Base-by-base conservation (phyloP, 2,888 invertebrate genomes). In the Calephelis perditalis region DNA sequence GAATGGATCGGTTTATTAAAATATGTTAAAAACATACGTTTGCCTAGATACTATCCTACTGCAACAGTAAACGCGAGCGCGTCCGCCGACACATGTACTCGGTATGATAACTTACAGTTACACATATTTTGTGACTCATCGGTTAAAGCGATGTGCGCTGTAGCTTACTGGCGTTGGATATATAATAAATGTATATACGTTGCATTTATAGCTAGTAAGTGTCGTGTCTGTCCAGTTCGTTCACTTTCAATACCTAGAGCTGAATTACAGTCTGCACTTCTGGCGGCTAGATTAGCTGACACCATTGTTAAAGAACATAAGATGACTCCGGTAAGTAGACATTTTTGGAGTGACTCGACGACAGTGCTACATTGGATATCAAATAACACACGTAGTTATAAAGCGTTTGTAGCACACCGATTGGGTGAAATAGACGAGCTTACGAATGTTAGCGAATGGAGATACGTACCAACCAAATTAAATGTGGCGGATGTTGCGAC, bases 51-150 rank as follows among this genome's bases (percentile, higher is more conserved):
- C 9, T 49, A 49, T 10, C 15, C 40, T 40, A 40, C 40, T 8
- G 47, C 15, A 7, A n/a, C 12, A 12, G 47, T 8, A n/a, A 47
- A 15, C 7, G 15, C n/a, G 3, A 8, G 12, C 12, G n/a, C 40
- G 4, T 6, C 6, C 40, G 6, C 1, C 40, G 40, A 0, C 6
- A 40, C 8, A 40, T 40, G 40, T 8, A 40, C 8, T 1, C 6
- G 37, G 2, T 62, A 65, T 59, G 36, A n/a, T 8, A 47, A 62
- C 54, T 56, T 68, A 64, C 59, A 66, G 26, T 55, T 67, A 36
- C 67, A 65, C 57, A 44, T 62, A 36, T 65, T 65, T 60, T 61
- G 64, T 44, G 64, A 67, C 37, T 59, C 65, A 0, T 62, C 63
- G 3, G 26, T 55, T 0, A 44, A 62, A n/a, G 63, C 66, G 0